Evolutionary conservation across 2,888 invertebrate genomes (phyloP), one percentile per base, ranked within the genome.

Genomic region (Nomada goodeniana): DNA sequence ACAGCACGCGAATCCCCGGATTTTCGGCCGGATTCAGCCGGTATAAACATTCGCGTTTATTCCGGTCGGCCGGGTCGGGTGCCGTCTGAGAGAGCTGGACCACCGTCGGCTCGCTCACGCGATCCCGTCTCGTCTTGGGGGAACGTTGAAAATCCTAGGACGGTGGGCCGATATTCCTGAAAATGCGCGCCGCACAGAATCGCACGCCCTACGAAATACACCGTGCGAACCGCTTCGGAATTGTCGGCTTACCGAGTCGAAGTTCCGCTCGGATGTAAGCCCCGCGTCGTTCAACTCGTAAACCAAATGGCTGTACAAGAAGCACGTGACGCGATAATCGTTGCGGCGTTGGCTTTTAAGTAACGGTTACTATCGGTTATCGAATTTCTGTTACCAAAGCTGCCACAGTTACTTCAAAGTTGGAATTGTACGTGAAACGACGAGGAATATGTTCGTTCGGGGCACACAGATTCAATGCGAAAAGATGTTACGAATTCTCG

Each of bases 21-120:
- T 29, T 67, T 76, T 44, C 63, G 63, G 70, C 44, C 59, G 26
- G 64, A 69, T 63, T 59, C 75, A 75, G 50, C 29, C 59, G 69
- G 71, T 59, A 84, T 75, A 87, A 87, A 86, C 84, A 87, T 84
- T 59, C 80, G 57, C 72, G 83, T 87, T 84, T 79, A 84, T 87
- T 87, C 84, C 80, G 52, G 59, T 63, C 73, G 64, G 84, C 29
- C 84, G 79, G 57, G 63, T 73, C 73, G 68, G 75, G 65, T 60
- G 73, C 59, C 70, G 71, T 65, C 65, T 67, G 63, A 61, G 64
- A 61, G 64, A 72, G 75, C 72, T 64, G 60, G 57, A 26, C 74
- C 67, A 68, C 82, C 82, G 57, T 57, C 72, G 70, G 44, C 59
- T 72, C 79, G 75, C 71, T 72, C 79, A 69, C 64, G 75, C 83